These are phyloP conservation scores for Pterocles orientalis DNA, from an alignment of 2,113 vertebrate genomes.

Conservation along the genomic window DNA sequence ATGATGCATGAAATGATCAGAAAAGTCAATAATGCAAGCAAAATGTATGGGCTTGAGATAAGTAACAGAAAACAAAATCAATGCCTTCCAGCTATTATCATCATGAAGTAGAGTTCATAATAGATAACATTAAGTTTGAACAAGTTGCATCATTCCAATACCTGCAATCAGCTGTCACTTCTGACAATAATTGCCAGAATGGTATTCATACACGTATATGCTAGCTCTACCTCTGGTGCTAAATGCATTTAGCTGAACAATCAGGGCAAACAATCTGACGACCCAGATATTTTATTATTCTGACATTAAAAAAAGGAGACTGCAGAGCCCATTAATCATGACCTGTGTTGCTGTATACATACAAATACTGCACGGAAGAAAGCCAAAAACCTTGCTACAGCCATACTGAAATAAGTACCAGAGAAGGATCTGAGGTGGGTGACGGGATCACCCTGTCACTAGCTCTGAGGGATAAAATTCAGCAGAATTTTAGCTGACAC, in stretches of 20 bases:
- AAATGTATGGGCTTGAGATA: slow-evolving; percentile 79
- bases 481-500: slow-evolving; percentile 5
- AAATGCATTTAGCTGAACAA: slow-evolving; percentile 67
- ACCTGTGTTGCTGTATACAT: slow-evolving; percentile 34
- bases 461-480: slow-evolving; percentile 29
- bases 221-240: slow-evolving; percentile 36
- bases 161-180: slow-evolving; percentile 76
- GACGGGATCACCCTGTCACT: neutral
- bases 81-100: slow-evolving; percentile 83
- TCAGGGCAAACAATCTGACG: slow-evolving; percentile 27
- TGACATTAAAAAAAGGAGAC: slow-evolving; percentile 52
- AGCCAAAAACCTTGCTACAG: slow-evolving; percentile 33
- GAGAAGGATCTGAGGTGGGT: slow-evolving; percentile 12
- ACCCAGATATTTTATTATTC: slow-evolving; percentile 58
- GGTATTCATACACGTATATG: slow-evolving; percentile 34
- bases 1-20: slow-evolving; percentile 82
- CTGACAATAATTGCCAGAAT: slow-evolving; percentile 67
- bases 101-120: slow-evolving; percentile 80
- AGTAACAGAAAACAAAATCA: slow-evolving; percentile 83
- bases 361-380: slow-evolving; percentile 56
- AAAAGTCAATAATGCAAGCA: slow-evolving; percentile 81
- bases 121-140: slow-evolving; percentile 81
- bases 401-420: neutral
- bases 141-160: slow-evolving; percentile 78
- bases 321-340: slow-evolving; percentile 59